phyloP scores from a whole-genome alignment of 2,888 invertebrate species.

The Erynnis tages region DNA sequence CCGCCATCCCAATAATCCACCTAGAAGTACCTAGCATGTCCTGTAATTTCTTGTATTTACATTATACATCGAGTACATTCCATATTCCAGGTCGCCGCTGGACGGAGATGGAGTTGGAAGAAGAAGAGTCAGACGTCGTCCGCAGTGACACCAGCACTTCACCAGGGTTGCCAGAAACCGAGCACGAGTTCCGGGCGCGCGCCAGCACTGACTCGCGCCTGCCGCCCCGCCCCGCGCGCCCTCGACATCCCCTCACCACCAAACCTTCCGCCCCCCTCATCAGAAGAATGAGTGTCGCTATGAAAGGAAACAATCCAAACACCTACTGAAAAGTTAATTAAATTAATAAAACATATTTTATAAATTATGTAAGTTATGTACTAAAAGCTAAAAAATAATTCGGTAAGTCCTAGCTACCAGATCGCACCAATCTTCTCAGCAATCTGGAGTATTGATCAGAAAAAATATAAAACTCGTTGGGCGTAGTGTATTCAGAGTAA shows the following conservation, averaged over 20 bases:
- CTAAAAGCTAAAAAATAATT: too few species aligned
- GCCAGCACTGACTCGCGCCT: constrained; percentile 86
- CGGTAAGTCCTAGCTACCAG: too few species aligned
- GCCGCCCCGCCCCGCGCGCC: constrained; percentile 82
- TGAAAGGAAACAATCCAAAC: constrained; percentile 84
- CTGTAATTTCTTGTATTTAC: too few species aligned
- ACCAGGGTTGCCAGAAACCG: constrained; percentile 53
- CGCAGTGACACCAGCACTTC: constrained; percentile 67
- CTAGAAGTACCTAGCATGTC: too few species aligned
- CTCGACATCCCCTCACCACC: constrained; percentile 71
- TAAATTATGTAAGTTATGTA: too few species aligned
- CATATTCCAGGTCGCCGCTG: constrained; percentile 83
- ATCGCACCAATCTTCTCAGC: too few species aligned
- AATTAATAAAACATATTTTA: too few species aligned
- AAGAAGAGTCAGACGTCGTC: constrained; percentile 74
- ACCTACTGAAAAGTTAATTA: constrained; percentile 53
- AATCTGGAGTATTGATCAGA: too few species aligned
- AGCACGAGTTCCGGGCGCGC: constrained; percentile 83
- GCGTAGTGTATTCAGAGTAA: too few species aligned
- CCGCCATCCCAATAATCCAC: too few species aligned
- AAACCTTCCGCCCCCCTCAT: constrained; percentile 76
- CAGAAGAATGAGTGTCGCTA: constrained; percentile 90
- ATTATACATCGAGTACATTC: too few species aligned
- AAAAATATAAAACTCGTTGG: too few species aligned
- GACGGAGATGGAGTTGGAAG: constrained; percentile 84